These are phyloP conservation scores for Acyrthosiphon pisum DNA, from an alignment of 1,140 invertebrate genomes.

Conservation along the genomic window DNA sequence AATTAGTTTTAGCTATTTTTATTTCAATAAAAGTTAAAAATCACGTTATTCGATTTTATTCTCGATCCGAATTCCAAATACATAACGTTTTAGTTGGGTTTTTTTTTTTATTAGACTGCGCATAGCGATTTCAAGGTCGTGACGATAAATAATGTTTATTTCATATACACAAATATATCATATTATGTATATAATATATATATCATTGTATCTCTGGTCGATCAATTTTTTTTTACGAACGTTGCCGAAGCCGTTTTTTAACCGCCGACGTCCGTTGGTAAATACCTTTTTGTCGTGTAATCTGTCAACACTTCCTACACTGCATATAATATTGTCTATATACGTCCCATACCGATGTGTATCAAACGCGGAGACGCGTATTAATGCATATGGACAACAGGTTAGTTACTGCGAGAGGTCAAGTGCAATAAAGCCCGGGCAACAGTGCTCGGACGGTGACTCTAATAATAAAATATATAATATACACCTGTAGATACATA, in stretches of 20 bases:
- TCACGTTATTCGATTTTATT: not conserved
- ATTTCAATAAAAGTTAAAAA: not conserved
- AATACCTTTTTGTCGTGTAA: slow-evolving; percentile 16
- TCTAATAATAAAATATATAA: not conserved
- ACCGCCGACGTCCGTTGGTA: not conserved
- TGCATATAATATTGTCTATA: not conserved
- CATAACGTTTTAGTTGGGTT: not conserved
- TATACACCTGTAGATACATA: not conserved
- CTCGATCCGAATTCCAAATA: not conserved
- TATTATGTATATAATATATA: not conserved
- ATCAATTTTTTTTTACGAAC: not conserved
- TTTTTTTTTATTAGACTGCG: not conserved
- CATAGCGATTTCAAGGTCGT: not conserved
- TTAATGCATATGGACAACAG: slow-evolving; percentile 15
- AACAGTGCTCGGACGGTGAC: not conserved
- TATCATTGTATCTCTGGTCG: slow-evolving; percentile 11
- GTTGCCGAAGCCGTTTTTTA: not conserved
- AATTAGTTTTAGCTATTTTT: not conserved
- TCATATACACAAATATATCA: not conserved
- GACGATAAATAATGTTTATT: slow-evolving; percentile 26
- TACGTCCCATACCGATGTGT: not conserved
- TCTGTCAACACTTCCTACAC: slow-evolving; percentile 29
- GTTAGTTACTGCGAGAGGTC: slow-evolving; percentile 13
- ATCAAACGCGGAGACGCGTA: not conserved
- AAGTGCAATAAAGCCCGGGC: not conserved